Conservation (phyloP, 1,140 invertebrate genomes). For the Polypedilum vanderplanki region DNA sequence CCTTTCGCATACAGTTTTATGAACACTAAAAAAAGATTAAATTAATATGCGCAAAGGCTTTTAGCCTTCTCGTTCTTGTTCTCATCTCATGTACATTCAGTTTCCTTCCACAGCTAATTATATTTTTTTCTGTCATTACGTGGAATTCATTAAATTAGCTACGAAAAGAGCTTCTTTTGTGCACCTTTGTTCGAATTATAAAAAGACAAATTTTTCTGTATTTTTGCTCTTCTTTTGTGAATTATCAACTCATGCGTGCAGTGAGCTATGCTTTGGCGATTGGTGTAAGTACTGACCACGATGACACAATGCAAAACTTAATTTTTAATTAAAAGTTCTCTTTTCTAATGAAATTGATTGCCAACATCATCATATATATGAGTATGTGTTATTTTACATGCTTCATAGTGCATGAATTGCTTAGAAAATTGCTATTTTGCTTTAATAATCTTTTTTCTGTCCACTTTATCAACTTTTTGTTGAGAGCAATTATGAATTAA, state of each 20-base stretch:
- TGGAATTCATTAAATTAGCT: slow-evolving; percentile 20
- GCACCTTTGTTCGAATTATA: background rate
- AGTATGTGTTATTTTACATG: too few relatives aligned
- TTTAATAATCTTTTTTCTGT: too few relatives aligned
- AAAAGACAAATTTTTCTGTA: background rate
- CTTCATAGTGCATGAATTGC: too few relatives aligned
- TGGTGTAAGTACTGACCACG: too few relatives aligned
- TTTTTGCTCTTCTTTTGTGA: background rate
- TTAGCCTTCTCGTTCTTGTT: background rate
- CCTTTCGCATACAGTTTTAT: background rate
- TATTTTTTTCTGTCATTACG: slow-evolving; percentile 15
- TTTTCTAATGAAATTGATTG: too few relatives aligned
- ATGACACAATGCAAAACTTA: too few relatives aligned
- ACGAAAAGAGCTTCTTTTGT: background rate
- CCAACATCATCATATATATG: too few relatives aligned
- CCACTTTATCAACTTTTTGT: too few relatives aligned
- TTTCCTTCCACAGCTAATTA: slow-evolving; percentile 23
- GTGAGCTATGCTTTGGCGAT: too few relatives aligned
- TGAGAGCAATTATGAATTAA: too few relatives aligned
- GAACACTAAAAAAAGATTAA: slow-evolving; percentile 10
- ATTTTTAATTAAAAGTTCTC: too few relatives aligned
- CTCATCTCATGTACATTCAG: background rate
- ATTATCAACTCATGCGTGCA: background rate
- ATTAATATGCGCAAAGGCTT: slow-evolving; percentile 26
- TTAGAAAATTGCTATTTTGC: too few relatives aligned